Conservation (phyloP, 2,888 invertebrate genomes). For the Sisyra terminalis region DNA sequence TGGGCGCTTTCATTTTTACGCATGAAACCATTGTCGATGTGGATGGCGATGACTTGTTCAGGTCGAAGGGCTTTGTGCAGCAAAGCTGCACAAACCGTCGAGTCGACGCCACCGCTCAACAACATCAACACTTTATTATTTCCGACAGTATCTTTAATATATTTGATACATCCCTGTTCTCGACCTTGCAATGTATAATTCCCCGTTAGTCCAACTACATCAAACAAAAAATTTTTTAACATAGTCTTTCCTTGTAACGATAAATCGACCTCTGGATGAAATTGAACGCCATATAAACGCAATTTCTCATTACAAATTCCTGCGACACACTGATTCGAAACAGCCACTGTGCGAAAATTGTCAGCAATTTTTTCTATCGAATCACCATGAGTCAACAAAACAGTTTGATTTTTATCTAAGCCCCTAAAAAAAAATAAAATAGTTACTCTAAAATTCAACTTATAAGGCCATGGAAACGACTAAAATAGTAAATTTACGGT, state of each 20-base stretch:
- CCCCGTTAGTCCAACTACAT: constrained; percentile 72
- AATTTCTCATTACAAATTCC: constrained; percentile 85
- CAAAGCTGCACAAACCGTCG: constrained; percentile 96
- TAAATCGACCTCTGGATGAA: constrained; percentile 97
- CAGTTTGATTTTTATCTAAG: constrained; percentile 71
- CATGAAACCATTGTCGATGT: constrained; percentile 99
- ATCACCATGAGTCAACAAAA: constrained; percentile 94
- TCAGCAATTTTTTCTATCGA: constrained; percentile 86
- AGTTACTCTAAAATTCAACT: too few species aligned
- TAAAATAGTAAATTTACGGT: too few species aligned
- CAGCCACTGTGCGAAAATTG: constrained; percentile 71
- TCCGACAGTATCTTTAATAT: constrained; percentile 7
- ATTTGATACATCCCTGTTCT: constrained; percentile 79
- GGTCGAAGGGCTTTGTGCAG: constrained; percentile 76
- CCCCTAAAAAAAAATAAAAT: too few species aligned
- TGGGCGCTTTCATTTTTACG: constrained; percentile 83
- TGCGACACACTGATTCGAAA: constrained; percentile 66
- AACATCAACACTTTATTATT: constrained; percentile 43
- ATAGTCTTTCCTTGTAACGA: constrained; percentile 82
- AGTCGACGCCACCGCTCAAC: constrained; percentile 97
- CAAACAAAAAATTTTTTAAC: constrained; percentile 87
- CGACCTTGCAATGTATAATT: constrained; percentile 78
- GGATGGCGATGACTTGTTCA: constrained; percentile 87
- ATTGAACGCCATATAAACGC: constrained; percentile 90
- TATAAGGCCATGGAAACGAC: too few species aligned